Percentiles rank a stretch among this genome's conserved stretches.
phyloP scores from a whole-genome alignment of 2,113 vertebrate species.

The Ranitomeya imitator region DNA sequence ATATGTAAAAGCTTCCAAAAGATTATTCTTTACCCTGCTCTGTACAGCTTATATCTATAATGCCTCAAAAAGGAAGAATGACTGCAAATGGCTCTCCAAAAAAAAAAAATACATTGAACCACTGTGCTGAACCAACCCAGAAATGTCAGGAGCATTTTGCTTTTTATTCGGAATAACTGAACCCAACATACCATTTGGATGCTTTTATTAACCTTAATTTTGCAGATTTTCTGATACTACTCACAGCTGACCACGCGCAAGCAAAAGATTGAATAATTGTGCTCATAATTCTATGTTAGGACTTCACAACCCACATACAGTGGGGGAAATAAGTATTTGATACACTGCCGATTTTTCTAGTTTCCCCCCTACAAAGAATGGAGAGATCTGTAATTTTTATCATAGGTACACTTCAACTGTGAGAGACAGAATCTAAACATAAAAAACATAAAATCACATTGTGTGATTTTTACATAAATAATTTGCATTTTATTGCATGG shows the following conservation, averaged over 20 bases:
- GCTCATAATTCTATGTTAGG: too few relatives aligned
- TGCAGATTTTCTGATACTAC: conserved; percentile 7
- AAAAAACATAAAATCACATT: too few relatives aligned
- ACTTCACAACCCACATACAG: too few relatives aligned
- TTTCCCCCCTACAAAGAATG: too few relatives aligned
- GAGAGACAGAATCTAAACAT: too few relatives aligned
- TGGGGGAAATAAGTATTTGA: too few relatives aligned
- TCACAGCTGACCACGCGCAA: not conserved
- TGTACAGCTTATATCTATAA: not conserved
- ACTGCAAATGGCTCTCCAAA: conserved; percentile 60
- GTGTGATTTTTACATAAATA: too few relatives aligned
- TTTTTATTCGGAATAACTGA: conserved; percentile 63
- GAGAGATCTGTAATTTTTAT: too few relatives aligned
- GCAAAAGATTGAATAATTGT: not conserved
- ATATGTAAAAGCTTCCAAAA: not conserved
- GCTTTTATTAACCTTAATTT: conserved; percentile 54
- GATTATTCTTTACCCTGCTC: not conserved
- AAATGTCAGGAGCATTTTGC: conserved; percentile 60
- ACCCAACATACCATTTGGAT: conserved; percentile 28
- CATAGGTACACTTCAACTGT: too few relatives aligned
- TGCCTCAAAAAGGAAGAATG: conserved; percentile 62
- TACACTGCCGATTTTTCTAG: too few relatives aligned
- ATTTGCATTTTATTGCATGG: too few relatives aligned
- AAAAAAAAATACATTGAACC: conserved; percentile 65
- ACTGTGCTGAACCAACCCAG: conserved; percentile 41